Evolutionary conservation across 2,113 vertebrate genomes (phyloP).

Genomic region (Fregetta grallaria): DNA sequence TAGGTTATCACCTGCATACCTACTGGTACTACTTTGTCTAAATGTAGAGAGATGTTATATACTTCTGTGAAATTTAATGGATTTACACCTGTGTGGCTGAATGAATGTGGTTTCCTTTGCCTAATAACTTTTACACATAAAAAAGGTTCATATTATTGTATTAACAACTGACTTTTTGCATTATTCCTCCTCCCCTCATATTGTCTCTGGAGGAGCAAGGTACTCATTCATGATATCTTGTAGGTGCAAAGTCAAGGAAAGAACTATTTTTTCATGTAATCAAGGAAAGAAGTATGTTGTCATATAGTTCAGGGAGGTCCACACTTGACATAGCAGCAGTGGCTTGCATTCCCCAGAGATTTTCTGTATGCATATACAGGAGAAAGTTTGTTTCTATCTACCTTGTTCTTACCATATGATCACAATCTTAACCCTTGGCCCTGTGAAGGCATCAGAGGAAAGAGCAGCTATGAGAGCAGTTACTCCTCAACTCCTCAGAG

Average conservation of each 20-base stretch:
- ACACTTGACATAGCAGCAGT: neutral
- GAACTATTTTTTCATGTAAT: neutral
- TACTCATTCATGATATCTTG: neutral
- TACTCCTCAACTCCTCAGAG: neutral
- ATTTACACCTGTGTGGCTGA: neutral
- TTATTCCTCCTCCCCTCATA: rapidly evolving
- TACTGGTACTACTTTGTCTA: neutral
- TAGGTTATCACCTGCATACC: neutral
- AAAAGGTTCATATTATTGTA: neutral
- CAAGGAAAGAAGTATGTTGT: neutral
- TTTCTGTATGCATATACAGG: neutral
- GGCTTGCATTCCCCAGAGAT: neutral
- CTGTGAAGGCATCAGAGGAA: neutral
- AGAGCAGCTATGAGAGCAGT: neutral
- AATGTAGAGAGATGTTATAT: neutral
- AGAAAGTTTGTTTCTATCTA: neutral
- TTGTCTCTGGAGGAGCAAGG: neutral
- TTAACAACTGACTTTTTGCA: neutral
- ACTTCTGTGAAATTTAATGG: neutral
- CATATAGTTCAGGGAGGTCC: neutral
- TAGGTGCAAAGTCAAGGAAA: neutral
- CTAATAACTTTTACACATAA: neutral
- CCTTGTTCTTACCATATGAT: neutral
- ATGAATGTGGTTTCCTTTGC: neutral
- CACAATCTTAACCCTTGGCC: neutral